Conservation (phyloP, 37 sponge, comb jelly and placozoan species). For the Eunapius fragilis region DNA sequence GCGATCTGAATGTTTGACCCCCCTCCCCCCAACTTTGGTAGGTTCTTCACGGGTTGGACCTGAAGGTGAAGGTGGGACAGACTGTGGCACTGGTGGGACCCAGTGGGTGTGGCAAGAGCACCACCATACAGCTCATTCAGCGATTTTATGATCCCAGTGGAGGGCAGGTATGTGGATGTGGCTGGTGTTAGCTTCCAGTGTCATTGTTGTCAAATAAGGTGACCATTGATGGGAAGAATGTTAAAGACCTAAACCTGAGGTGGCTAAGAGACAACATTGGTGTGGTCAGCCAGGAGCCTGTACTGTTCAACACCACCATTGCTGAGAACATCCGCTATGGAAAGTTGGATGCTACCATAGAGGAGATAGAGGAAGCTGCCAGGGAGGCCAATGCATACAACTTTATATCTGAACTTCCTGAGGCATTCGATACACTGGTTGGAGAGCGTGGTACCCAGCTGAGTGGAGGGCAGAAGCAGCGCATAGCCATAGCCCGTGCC, state of each 20-base stretch:
- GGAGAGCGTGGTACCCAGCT: slow-evolving; percentile 61
- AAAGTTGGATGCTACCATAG: slow-evolving; percentile 35
- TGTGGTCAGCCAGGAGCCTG: slow-evolving; percentile 90
- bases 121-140: slow-evolving; percentile 49
- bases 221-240: slow-evolving; percentile 52
- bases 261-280: slow-evolving; percentile 78
- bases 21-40: neutral
- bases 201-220: slow-evolving; percentile 15
- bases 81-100: slow-evolving; percentile 72
- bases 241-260: slow-evolving; percentile 50
- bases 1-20: neutral
- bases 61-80: slow-evolving; percentile 44
- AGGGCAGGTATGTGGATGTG: slow-evolving; percentile 44
- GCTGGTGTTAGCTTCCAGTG: neutral
- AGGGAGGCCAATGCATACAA: slow-evolving; percentile 65
- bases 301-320: slow-evolving; percentile 81
- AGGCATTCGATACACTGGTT: slow-evolving; percentile 50
- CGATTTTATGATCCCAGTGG: slow-evolving; percentile 46
- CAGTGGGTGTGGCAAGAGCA: slow-evolving; percentile 72
- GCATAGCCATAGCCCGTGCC: slow-evolving; percentile 66
- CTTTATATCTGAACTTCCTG: slow-evolving; percentile 46
- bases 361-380: slow-evolving; percentile 57
- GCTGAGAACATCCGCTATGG: slow-evolving; percentile 87
- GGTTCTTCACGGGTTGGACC: slow-evolving; percentile 48
- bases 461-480: slow-evolving; percentile 70